Evolutionary conservation across 1,140 invertebrate species (phyloP).

Genomic region (Ceratoteleas bidentatus): DNA sequence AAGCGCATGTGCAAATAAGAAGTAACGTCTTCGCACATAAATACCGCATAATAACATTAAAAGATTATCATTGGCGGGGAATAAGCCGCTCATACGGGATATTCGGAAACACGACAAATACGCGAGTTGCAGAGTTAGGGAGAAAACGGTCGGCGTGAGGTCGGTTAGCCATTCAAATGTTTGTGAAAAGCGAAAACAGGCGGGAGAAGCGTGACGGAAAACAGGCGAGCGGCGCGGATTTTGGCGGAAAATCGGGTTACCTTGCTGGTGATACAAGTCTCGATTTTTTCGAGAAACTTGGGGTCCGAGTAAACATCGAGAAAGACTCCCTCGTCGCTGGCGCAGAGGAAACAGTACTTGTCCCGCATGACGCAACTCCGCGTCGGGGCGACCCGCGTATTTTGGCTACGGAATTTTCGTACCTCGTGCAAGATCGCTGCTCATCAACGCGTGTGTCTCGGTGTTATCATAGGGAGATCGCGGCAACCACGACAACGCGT

Average conservation of each 20-base stretch:
- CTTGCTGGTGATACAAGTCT: slow-evolving; percentile 72
- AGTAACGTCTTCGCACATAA: not conserved
- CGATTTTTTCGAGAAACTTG: slow-evolving; percentile 65
- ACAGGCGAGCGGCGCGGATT: not conserved
- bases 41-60: not conserved
- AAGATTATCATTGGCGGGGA: not conserved
- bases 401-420: not conserved
- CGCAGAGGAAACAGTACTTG: slow-evolving; percentile 75
- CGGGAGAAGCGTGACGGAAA: no score
- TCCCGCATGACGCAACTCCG: slow-evolving; percentile 65
- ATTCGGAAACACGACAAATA: not conserved
- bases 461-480: slow-evolving; percentile 2
- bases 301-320: slow-evolving; percentile 70
- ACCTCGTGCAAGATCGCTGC: not conserved
- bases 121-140: not conserved
- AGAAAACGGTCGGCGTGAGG: not conserved
- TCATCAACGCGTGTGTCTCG: not conserved
- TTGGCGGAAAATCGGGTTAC: slow-evolving; percentile 42
- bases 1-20: slow-evolving; percentile 10
- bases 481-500: slow-evolving; percentile 48
- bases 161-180: not conserved
- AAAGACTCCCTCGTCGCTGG: slow-evolving; percentile 76
- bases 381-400: not conserved
- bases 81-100: no score
- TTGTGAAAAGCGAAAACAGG: not conserved